Base-by-base conservation (phyloP, 2,888 invertebrate species). In the Andrena bucephala region DNA sequence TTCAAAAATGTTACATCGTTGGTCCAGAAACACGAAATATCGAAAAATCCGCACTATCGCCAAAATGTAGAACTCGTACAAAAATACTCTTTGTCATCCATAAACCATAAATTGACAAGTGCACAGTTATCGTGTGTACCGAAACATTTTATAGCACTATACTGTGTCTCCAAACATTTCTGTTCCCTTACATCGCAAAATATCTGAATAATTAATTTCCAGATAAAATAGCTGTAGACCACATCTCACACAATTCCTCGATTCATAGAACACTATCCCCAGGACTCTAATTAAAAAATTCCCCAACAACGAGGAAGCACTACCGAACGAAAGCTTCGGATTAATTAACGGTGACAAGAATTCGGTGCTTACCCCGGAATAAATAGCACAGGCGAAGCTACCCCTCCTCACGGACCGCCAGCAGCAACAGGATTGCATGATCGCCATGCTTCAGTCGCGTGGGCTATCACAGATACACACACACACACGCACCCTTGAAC, bases 361-460 rank as follows among this genome's bases (percentile, higher is more conserved):
- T 50, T 33, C 10, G 7, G 2, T 83, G 95, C 95, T 95, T 94
- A 97, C 97, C 95, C 96, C 94, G 0, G 97, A 96, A 91, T 97
- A 97, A 85, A 96, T 89, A 4, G 96, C 97, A 81, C 97, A 96
- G 36, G 96, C 97, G 91, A 96, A 97, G 92, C 97, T 96, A 50
- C 97, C 97, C 88, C 95, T 95, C 52, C 97, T 95, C 8, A 97
- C 95, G 66, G 97, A 96, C 77, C 96, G 95, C 96, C 96, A 97
- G 90, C 97, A 97, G 93, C 97, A 97, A 92, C 97, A 97, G 2
- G 97, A 96, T 89, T 96, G 96, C 89, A 97, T 95, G 89, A 97
- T 96, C 60, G 97, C 95, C 97, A 97, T 97, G 88, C 90, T 85
- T 88, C 67, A 82, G 78, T 77, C 85, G 87, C 89, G 90, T 88